Conservation (phyloP, 2,888 invertebrate genomes). For the Apodemia mormo region DNA sequence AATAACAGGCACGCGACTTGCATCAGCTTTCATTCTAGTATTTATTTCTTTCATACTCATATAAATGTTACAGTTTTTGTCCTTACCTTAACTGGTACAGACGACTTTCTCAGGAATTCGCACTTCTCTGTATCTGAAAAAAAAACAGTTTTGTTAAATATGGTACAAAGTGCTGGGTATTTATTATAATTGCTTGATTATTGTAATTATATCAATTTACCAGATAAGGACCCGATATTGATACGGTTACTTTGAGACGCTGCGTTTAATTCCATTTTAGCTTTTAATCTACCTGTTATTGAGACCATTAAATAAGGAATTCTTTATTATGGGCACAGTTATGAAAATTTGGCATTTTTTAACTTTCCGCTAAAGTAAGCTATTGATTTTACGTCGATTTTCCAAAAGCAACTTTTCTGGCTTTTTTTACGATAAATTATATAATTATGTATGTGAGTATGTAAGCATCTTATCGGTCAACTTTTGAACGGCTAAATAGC, state of each 20-base stretch:
- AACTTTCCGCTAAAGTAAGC: too few relatives aligned
- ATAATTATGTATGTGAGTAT: too few relatives aligned
- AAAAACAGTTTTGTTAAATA: background rate
- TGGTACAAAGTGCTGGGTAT: background rate
- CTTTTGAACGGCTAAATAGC: too few relatives aligned
- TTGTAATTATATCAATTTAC: background rate
- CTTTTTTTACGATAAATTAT: too few relatives aligned
- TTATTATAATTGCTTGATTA: background rate
- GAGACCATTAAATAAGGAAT: too few relatives aligned
- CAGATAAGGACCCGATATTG: background rate
- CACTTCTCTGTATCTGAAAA: conserved; percentile 1
- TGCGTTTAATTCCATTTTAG: background rate
- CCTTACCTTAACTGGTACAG: conserved; percentile 3
- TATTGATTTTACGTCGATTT: too few relatives aligned
- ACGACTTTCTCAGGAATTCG: conserved; percentile 16
- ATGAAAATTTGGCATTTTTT: too few relatives aligned
- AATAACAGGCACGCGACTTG: conserved; percentile 5
- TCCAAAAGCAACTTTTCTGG: too few relatives aligned
- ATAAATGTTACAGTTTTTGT: conserved; percentile 2
- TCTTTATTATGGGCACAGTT: too few relatives aligned
- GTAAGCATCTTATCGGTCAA: too few relatives aligned
- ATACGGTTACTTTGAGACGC: background rate
- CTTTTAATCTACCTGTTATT: too few relatives aligned
- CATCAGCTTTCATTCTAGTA: conserved; percentile 12
- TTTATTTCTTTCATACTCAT: background rate